These are phyloP conservation scores for Caiman crocodilus DNA, from an alignment of 2,797 vertebrate species.

Conservation along the genomic window DNA sequence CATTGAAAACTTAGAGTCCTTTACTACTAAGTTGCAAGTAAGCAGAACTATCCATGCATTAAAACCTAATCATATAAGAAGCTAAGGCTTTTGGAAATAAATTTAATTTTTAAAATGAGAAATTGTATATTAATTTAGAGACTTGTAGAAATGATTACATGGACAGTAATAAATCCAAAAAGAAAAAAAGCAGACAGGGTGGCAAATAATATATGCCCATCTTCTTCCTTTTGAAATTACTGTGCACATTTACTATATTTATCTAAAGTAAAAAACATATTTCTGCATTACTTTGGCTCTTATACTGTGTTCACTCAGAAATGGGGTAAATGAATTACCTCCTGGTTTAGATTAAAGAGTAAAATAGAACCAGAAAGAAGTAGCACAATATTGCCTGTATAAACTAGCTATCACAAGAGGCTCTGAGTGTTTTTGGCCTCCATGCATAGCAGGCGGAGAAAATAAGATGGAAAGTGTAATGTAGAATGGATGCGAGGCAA, in stretches of 20 bases:
- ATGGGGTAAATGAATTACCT: neutral
- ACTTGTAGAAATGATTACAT: slow-evolving; percentile 71
- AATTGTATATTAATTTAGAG: slow-evolving; percentile 74
- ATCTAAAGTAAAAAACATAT: slow-evolving; percentile 42
- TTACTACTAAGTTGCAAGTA: slow-evolving; percentile 74
- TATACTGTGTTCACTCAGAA: neutral
- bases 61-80: slow-evolving; percentile 77
- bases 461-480: slow-evolving; percentile 41
- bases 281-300: slow-evolving; percentile 24
- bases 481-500: slow-evolving; percentile 49
- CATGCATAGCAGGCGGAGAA: neutral
- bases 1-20: slow-evolving; percentile 76
- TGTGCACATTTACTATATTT: slow-evolving; percentile 61
- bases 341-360: slow-evolving; percentile 10
- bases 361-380: neutral
- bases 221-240: slow-evolving; percentile 56
- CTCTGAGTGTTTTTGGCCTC: neutral
- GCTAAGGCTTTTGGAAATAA: slow-evolving; percentile 72
- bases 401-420: slow-evolving; percentile 24
- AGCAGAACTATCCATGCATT: slow-evolving; percentile 80
- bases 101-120: slow-evolving; percentile 74
- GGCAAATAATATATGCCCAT: neutral
- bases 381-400: neutral
- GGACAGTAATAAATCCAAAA: slow-evolving; percentile 65
- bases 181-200: slow-evolving; percentile 45